Base-by-base conservation (phyloP, 1,140 invertebrate species). In the Holotrichia oblita region DNA sequence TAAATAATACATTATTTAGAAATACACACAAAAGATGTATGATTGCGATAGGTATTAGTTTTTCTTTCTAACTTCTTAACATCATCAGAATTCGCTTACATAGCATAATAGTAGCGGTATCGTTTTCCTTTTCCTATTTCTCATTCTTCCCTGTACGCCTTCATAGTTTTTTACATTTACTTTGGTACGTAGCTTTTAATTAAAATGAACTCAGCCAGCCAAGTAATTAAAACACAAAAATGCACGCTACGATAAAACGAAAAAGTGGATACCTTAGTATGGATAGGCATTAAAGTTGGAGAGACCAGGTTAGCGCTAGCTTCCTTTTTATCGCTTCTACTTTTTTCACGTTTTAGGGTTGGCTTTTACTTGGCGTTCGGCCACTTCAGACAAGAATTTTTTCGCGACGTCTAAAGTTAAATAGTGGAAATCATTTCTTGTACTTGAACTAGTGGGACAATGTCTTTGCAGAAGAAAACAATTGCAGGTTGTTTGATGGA, bases 191-290 rank as follows among this genome's bases (percentile, higher is more conserved):
- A 48, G n/a, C 61, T 64, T 64, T 64, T 64, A 64, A 64, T 64
- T 64, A 64, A 64, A 64, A 64, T 64, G 61, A 64, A 27, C 17
- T 17, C 61, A 10, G 61, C 61, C 61, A 64, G 8, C 20, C 61
- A 64, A 64, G 61, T 64, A 64, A 64, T 64, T 64, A 64, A 64
- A 64, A 64, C 61, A 64, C 61, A 64, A 64, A 64, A 22, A 64
- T 64, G 61, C 20, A 64, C 9, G 61, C 61, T 20, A 6, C n/a
- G 7, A 64, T 27, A 64, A 64, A 64, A 64, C 17, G 61, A 27
- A 64, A 64, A 48, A 48, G 6, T 48, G 12, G n/a, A n/a, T n/a
- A n/a, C n/a, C n/a, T n/a, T n/a, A n/a, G n/a, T n/a, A n/a, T n/a
- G n/a, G n/a, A n/a, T n/a, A 14, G 12, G 44, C 44, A 12, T 48